phyloP scores from a whole-genome alignment of 2,797 vertebrate genomes.

The Nannoperca obscura region DNA sequence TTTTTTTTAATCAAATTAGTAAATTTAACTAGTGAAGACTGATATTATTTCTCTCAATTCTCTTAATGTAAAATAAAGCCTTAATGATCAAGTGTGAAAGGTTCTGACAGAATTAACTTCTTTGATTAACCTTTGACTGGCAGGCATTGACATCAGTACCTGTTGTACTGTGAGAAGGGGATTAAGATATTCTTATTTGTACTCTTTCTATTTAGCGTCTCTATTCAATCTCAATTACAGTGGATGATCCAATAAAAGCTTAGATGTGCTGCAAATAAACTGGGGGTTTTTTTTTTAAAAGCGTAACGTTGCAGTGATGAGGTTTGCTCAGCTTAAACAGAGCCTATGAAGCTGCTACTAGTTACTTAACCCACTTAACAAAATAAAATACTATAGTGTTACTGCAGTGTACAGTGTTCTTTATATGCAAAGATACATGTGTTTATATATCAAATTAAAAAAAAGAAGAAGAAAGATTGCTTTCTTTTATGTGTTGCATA shows the following conservation, averaged over 20 bases:
- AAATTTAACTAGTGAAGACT: not conserved
- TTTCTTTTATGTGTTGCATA: constrained; percentile 2
- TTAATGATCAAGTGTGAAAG: not conserved
- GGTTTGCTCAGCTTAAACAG: constrained; percentile 27
- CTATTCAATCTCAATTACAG: constrained; percentile 28
- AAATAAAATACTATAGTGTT: constrained; percentile 3
- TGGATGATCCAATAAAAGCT: constrained; percentile 45
- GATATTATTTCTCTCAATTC: not conserved
- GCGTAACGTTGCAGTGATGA: constrained; percentile 19
- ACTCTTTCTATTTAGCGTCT: constrained; percentile 39
- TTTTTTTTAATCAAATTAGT: not conserved
- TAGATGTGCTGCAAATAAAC: constrained; percentile 23
- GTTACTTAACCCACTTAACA: constrained; percentile 23
- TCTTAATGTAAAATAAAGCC: not conserved
- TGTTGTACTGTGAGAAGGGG: constrained; percentile 45
- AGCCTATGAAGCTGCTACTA: constrained; percentile 4
- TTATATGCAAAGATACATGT: not conserved
- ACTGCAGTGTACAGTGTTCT: not conserved
- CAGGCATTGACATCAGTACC: constrained; percentile 41
- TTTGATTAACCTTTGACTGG: constrained; percentile 57
- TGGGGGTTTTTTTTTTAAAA: constrained; percentile 19
- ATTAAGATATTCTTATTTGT: constrained; percentile 54
- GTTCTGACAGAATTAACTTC: constrained; percentile 25
- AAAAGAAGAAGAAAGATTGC: not conserved
- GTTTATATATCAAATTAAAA: not conserved